phyloP scores from a whole-genome alignment of 2,113 vertebrate species.

The Hippopotamus amphibius region DNA sequence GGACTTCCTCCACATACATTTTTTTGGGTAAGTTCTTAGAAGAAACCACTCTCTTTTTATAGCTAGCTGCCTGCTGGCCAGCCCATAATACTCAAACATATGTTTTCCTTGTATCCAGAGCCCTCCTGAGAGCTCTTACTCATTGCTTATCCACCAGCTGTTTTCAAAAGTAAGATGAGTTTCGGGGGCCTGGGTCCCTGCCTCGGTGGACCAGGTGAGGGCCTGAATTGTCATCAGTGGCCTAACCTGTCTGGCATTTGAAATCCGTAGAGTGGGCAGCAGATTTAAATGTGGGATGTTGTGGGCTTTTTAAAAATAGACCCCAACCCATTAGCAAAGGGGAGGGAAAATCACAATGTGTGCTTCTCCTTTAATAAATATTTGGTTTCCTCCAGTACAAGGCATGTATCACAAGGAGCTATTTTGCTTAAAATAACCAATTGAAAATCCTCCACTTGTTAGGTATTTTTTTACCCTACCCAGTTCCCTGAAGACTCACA shows the following conservation, averaged over 20 bases:
- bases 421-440: slow-evolving; percentile 56
- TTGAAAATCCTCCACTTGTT: slow-evolving; percentile 39
- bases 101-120: not conserved
- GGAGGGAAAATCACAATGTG: slow-evolving; percentile 26
- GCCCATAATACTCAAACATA: slow-evolving; percentile 59
- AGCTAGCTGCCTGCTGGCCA: slow-evolving; percentile 50
- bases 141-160: not conserved
- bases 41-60: slow-evolving; percentile 57
- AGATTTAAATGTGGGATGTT: slow-evolving; percentile 47
- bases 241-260: not conserved
- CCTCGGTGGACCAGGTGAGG: not conserved
- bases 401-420: not conserved
- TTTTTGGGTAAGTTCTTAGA: slow-evolving; percentile 73
- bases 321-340: slow-evolving; percentile 6
- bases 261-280: not conserved
- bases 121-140: not conserved
- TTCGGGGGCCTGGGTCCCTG: not conserved
- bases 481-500: not conserved
- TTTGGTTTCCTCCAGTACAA: slow-evolving; percentile 33
- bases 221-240: not conserved
- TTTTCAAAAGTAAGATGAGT: not conserved
- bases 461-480: slow-evolving; percentile 26
- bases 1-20: slow-evolving; percentile 46
- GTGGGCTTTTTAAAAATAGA: slow-evolving; percentile 46
- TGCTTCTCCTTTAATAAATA: slow-evolving; percentile 51